These are phyloP conservation scores for Pinctada fucata DNA, from an alignment of 2,888 invertebrate species.

Conservation along the genomic window DNA sequence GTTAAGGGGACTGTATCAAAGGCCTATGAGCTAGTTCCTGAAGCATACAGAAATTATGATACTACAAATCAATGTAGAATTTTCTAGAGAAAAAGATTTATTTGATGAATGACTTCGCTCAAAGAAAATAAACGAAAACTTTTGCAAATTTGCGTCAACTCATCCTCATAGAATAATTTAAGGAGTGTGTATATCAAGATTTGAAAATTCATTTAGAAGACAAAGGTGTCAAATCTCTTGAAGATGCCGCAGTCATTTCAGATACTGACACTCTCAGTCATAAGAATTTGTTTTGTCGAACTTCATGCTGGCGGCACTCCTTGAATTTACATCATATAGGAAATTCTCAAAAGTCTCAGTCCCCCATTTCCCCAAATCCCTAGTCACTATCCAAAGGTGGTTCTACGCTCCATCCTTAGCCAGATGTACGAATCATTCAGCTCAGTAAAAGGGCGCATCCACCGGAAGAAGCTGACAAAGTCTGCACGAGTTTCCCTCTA, in stretches of 20 bases:
- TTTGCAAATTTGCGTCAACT: neutral
- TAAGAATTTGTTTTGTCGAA: neutral
- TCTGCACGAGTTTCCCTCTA: no score
- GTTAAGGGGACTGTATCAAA: neutral
- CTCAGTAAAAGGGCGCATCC: no score
- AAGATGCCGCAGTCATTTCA: neutral
- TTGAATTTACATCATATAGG: neutral
- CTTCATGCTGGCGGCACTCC: neutral
- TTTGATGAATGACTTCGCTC: neutral
- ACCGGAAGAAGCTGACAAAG: no score
- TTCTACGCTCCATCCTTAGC: no score
- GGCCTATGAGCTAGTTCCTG: neutral
- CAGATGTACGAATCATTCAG: no score
- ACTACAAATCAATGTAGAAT: neutral
- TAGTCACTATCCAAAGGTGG: neutral
- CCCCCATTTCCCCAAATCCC: neutral
- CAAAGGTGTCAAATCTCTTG: conserved; percentile 1
- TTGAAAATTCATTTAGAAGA: conserved; percentile 18
- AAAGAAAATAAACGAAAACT: neutral
- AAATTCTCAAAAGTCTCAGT: neutral
- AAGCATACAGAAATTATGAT: neutral
- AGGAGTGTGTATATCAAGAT: conserved; percentile 4
- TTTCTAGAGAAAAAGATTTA: conserved; percentile 1
- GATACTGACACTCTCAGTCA: conserved; percentile 9
- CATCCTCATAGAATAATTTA: conserved; percentile 7